phyloP scores from a whole-genome alignment of 1,140 invertebrate species.

The Dufourea novaeangliae region DNA sequence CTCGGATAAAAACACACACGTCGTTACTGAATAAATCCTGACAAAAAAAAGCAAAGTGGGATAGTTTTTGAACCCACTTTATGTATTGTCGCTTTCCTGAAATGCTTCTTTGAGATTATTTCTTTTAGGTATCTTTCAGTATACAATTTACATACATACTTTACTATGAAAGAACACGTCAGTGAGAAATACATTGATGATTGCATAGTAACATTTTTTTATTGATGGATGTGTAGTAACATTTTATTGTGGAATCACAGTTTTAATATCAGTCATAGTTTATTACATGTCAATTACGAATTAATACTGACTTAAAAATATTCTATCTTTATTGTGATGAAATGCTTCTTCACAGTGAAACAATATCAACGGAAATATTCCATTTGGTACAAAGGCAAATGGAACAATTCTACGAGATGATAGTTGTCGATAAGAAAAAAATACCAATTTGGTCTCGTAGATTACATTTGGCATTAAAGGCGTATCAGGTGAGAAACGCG shows the following conservation, averaged over 20 bases:
- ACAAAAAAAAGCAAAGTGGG: constrained; percentile 30
- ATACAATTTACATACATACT: too few relatives aligned
- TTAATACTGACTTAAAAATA: too few relatives aligned
- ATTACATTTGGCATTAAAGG: constrained; percentile 90
- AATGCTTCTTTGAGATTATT: constrained; percentile 42
- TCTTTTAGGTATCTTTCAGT: constrained; percentile 11
- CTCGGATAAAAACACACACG: constrained; percentile 21
- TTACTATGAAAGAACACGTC: too few relatives aligned
- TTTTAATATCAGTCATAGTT: background rate
- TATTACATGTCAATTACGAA: background rate
- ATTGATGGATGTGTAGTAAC: too few relatives aligned
- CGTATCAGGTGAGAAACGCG: constrained; percentile 84
- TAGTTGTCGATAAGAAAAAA: constrained; percentile 93
- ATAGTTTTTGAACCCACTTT: constrained; percentile 69
- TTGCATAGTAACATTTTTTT: too few relatives aligned
- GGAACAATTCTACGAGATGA: constrained; percentile 94
- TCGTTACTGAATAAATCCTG: constrained; percentile 11
- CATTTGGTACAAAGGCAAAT: constrained; percentile 96
- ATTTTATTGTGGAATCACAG: too few relatives aligned
- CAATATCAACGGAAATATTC: constrained; percentile 93
- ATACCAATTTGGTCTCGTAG: constrained; percentile 90
- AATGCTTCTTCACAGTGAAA: constrained; percentile 86
- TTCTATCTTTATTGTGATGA: too few relatives aligned
- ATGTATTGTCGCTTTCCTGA: constrained; percentile 68
- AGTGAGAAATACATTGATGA: too few relatives aligned